Evolutionary conservation across 2,888 invertebrate genomes (phyloP), one percentile per base, ranked within the genome.

Genomic region (Drosophila demipolita): DNA sequence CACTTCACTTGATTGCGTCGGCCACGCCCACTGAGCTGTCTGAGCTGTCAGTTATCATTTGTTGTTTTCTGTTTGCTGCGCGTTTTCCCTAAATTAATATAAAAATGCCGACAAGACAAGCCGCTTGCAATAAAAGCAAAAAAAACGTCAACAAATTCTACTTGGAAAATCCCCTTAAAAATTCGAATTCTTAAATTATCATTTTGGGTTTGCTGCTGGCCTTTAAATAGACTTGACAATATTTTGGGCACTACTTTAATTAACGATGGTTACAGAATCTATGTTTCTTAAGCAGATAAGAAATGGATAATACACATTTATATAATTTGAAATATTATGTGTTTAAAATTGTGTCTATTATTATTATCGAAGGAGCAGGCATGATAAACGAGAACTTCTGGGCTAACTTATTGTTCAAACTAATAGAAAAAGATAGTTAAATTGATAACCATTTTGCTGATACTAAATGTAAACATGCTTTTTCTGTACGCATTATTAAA

Each of bases 41-140:
- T 67, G 73, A 87, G 72, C 88, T 85, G 85, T 85, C 88, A 85
- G 82, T 78, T 83, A 83, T 83, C 83, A 82, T 86, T 83, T 75
- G 85, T 67, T 73, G 78, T 68, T 83, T 69, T 72, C 63, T 87
- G 75, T 87, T 88, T 82, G 83, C 49, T 66, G 70, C 62, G 77
- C 62, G 68, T 79, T 77, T 76, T 79, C 49, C 67, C 67, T 66
- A 84, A 84, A 84, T 87, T 78, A 85, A 72, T 82, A 80, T 78
- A 78, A 75, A 74, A 79, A 64, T 79, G 65, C 62, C 67, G 63
- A 52, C 64, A 66, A 32, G 60, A 12, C 66, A 36, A 62, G 49
- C 53, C 65, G 26, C 36, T 49, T 36, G 38, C n/a, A 66, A 54
- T 23, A 33, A 23, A 36, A 20, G 20, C 49, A 64, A 26, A 20